Evolutionary conservation across 2,797 vertebrate species (phyloP).

Genomic region (Sebastes paucispinis): DNA sequence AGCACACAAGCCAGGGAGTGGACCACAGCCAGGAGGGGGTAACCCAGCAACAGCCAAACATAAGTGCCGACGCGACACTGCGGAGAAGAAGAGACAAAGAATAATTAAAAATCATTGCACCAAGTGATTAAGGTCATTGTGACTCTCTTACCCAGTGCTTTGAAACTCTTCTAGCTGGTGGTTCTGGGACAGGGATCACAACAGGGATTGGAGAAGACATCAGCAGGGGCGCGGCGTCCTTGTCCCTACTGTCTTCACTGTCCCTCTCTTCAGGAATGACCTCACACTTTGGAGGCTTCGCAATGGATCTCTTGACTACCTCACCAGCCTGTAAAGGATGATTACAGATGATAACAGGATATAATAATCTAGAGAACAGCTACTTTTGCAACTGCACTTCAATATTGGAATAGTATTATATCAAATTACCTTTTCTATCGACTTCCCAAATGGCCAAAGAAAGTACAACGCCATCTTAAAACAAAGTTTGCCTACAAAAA

Average conservation of each 20-base stretch:
- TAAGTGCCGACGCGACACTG: slow-evolving; percentile 68
- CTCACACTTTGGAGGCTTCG: slow-evolving; percentile 63
- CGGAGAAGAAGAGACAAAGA: background rate
- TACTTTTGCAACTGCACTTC: background rate
- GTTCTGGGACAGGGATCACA: slow-evolving; percentile 50
- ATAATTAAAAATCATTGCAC: background rate
- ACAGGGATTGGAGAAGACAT: slow-evolving; percentile 12
- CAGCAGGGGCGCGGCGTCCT: slow-evolving; percentile 59
- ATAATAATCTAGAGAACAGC: background rate
- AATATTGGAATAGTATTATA: background rate
- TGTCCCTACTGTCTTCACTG: slow-evolving; percentile 38
- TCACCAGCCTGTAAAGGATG: slow-evolving; percentile 52
- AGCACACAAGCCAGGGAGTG: slow-evolving; percentile 83
- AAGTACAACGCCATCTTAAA: slow-evolving; percentile 82
- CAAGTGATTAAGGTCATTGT: background rate
- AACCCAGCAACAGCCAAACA: slow-evolving; percentile 83
- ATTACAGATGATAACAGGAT: background rate
- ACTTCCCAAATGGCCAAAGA: slow-evolving; percentile 90
- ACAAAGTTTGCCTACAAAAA: slow-evolving; percentile 81
- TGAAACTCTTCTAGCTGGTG: background rate
- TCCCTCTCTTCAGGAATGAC: slow-evolving; percentile 61
- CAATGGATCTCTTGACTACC: slow-evolving; percentile 21
- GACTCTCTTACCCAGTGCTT: slow-evolving; percentile 83
- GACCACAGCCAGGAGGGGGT: slow-evolving; percentile 76
- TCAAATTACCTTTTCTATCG: slow-evolving; percentile 78